phyloP scores from a whole-genome alignment of 2,888 invertebrate species.

The Euproctis similis region DNA sequence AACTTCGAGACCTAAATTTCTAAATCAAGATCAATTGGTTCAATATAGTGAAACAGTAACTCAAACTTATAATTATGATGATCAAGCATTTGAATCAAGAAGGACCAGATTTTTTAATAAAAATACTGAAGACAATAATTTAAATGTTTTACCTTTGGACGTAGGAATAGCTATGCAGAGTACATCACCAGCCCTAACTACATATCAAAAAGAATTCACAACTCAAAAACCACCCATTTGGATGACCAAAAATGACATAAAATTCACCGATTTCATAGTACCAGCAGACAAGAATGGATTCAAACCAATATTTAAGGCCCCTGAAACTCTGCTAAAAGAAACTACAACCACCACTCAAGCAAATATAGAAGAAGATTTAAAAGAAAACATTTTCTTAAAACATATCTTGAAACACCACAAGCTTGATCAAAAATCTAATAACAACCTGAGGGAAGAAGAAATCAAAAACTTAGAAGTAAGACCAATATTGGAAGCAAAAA shows the following conservation, averaged over 20 bases:
- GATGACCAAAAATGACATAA: constrained; percentile 15
- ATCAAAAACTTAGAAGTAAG: constrained; percentile 22
- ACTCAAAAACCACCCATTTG: constrained; percentile 23
- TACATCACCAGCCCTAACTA: constrained; percentile 15
- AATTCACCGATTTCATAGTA: constrained; percentile 32
- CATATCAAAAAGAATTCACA: constrained; percentile 21
- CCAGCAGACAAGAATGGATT: constrained; percentile 33
- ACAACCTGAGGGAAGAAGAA: constrained; percentile 22
- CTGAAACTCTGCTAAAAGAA: constrained; percentile 15
- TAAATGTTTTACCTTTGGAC: constrained; percentile 20
- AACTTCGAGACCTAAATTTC: constrained; percentile 30
- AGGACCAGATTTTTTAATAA: constrained; percentile 25
- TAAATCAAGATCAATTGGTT: constrained; percentile 40
- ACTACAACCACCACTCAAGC: constrained; percentile 23
- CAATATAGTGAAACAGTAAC: constrained; percentile 45
- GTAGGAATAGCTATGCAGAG: constrained; percentile 12
- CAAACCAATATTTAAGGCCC: constrained; percentile 27
- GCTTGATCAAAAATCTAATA: constrained; percentile 18
- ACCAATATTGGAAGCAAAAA: constrained; percentile 29
- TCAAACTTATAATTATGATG: constrained; percentile 47
- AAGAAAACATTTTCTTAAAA: constrained; percentile 56
- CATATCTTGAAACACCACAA: constrained; percentile 38
- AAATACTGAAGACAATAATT: constrained; percentile 8
- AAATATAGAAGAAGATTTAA: constrained; percentile 36
- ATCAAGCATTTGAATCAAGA: constrained; percentile 34